phyloP scores from a whole-genome alignment of 2,113 vertebrate species.

The Cottus gobio region DNA sequence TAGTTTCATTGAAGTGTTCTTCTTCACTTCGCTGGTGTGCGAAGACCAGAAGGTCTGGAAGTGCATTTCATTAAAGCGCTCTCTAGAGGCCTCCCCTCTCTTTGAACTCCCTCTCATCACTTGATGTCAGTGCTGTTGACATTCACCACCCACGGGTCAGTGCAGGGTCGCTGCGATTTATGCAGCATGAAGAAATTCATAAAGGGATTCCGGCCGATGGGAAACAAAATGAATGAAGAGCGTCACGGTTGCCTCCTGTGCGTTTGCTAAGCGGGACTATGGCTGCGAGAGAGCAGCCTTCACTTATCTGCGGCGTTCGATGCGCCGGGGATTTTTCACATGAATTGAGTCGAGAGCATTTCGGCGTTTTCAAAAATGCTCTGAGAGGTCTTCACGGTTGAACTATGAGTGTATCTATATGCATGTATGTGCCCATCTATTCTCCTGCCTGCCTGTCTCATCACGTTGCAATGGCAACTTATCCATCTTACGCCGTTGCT shows the following conservation, averaged over 20 bases:
- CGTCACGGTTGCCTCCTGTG: constrained; percentile 1
- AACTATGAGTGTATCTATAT: neutral
- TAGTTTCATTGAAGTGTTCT: neutral
- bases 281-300: constrained; percentile 5
- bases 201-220: neutral
- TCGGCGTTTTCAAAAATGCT: neutral
- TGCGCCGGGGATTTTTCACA: neutral
- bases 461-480: neutral
- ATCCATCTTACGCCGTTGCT: neutral
- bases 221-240: constrained; percentile 4
- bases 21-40: neutral
- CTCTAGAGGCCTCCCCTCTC: neutral
- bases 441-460: neutral
- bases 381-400: neutral
- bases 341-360: neutral
- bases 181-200: constrained; percentile 8
- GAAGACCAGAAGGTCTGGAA: neutral
- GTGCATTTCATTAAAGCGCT: neutral
- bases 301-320: neutral
- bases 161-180: constrained; percentile 31
- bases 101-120: neutral
- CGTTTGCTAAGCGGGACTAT: neutral
- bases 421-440: neutral
- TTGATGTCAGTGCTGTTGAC: constrained; percentile 7
- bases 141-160: constrained; percentile 20